Evolutionary conservation across 1,140 invertebrate species (phyloP).

Genomic region (Armadillidium nasatum): DNA sequence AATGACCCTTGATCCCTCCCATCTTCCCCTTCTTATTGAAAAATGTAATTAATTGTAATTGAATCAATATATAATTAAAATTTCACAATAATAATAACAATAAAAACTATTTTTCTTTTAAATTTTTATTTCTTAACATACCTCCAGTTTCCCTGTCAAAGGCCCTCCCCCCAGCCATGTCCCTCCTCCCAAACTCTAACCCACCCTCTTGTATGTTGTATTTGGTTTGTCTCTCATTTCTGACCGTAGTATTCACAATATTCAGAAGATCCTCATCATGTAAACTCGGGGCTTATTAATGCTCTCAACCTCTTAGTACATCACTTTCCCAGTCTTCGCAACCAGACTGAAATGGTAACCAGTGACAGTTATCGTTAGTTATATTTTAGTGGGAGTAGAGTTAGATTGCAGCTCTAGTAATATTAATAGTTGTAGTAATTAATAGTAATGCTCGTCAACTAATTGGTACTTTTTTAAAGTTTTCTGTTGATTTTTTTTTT

Average conservation of each 20-base stretch:
- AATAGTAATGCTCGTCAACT: too few relatives aligned
- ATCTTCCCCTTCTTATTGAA: too few relatives aligned
- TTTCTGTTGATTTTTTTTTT: too few relatives aligned
- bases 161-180: conserved; percentile 39
- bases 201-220: not conserved
- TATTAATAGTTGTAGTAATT: too few relatives aligned
- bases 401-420: not conserved
- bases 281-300: conserved; percentile 41
- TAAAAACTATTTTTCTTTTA: too few relatives aligned
- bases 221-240: not conserved
- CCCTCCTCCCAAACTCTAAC: not conserved
- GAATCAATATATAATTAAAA: too few relatives aligned
- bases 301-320: not conserved
- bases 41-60: too few relatives aligned
- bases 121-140: too few relatives aligned
- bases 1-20: too few relatives aligned
- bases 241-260: conserved; percentile 40
- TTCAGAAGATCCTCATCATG: conserved; percentile 36
- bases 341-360: conserved; percentile 9
- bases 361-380: conserved; percentile 9
- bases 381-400: not conserved
- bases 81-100: too few relatives aligned
- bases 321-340: conserved; percentile 11
- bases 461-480: too few relatives aligned
- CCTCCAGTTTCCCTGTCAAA: too few relatives aligned